These are phyloP conservation scores for Netelia melanura DNA, from an alignment of 2,888 invertebrate species.

Conservation along the genomic window DNA sequence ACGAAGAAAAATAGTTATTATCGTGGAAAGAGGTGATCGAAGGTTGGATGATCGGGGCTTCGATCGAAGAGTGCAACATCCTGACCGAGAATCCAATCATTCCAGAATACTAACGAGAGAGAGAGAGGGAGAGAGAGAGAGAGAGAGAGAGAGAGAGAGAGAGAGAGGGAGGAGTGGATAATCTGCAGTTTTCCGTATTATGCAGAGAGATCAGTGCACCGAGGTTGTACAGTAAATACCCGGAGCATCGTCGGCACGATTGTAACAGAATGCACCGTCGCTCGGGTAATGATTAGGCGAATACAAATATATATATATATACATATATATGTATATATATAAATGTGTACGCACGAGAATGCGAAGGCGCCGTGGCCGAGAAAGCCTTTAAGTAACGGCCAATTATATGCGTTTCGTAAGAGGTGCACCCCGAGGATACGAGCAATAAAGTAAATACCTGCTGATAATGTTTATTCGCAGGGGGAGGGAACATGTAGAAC, in stretches of 20 bases:
- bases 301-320: constrained; percentile 10
- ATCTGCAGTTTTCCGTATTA: background rate
- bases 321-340: background rate
- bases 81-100: constrained; percentile 49
- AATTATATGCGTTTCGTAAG: constrained; percentile 68
- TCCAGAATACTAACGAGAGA: background rate
- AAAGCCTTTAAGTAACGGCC: constrained; percentile 58
- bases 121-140: background rate
- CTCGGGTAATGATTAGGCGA: constrained; percentile 26
- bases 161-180: background rate
- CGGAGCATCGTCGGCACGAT: background rate
- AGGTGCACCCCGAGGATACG: constrained; percentile 24
- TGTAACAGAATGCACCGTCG: constrained; percentile 30
- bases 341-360: constrained; percentile 25
- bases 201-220: background rate
- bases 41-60: background rate
- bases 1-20: background rate
- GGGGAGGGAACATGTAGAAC: background rate
- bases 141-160: background rate
- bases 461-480: background rate
- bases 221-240: background rate
- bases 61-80: background rate
- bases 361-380: constrained; percentile 24
- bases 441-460: constrained; percentile 16
- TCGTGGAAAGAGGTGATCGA: background rate